These are phyloP conservation scores for Stratiomys singularior DNA, from an alignment of 2,888 invertebrate species.

Conservation along the genomic window DNA sequence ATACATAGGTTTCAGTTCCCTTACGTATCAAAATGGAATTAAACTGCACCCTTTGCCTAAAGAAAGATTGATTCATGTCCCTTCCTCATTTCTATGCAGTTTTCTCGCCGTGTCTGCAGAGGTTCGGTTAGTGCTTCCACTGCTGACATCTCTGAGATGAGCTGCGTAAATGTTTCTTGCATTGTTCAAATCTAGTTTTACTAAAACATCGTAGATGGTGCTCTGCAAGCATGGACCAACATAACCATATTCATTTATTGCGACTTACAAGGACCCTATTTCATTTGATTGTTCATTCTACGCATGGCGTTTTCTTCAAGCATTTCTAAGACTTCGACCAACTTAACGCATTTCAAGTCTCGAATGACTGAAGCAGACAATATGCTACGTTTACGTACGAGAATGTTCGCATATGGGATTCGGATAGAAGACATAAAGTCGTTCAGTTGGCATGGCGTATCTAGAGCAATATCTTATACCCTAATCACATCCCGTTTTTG, in stretches of 20 bases:
- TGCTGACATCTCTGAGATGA: constrained; percentile 39
- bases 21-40: too few relatives aligned
- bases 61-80: too few relatives aligned
- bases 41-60: too few relatives aligned
- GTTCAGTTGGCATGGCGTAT: constrained; percentile 26
- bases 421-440: not conserved
- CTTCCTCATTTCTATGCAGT: too few relatives aligned
- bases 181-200: constrained; percentile 6
- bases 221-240: constrained; percentile 14
- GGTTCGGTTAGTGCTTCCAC: constrained; percentile 6
- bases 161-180: not conserved
- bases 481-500: not conserved
- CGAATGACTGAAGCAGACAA: too few relatives aligned
- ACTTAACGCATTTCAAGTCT: too few relatives aligned
- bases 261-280: constrained; percentile 24
- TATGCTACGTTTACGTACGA: too few relatives aligned
- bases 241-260: constrained; percentile 13
- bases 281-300: not conserved
- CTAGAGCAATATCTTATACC: constrained; percentile 17
- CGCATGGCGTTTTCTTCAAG: constrained; percentile 5
- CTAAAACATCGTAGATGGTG: constrained; percentile 36
- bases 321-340: not conserved
- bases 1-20: too few relatives aligned
- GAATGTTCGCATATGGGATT: not conserved
- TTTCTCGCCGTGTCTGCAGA: too few relatives aligned